A percentile compares a stretch with the other conserved stretches of the same genome.
Evolutionary conservation across 2,888 invertebrate species (phyloP).

Genomic region (Syrista parreyssii): DNA sequence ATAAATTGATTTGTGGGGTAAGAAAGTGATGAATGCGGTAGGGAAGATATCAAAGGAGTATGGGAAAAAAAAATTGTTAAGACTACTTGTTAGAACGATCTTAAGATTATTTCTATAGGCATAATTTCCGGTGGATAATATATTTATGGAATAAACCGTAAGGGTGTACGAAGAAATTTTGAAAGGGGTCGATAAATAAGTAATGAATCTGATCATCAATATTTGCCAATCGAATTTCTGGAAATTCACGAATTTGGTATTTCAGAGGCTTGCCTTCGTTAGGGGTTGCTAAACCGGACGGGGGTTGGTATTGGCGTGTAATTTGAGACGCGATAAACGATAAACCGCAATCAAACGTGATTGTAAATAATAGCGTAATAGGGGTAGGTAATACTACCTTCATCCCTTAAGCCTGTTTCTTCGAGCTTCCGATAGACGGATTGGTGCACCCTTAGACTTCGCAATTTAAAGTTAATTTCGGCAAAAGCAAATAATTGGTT

Average conservation of each 20-base stretch:
- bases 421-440: neutral
- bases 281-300: neutral
- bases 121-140: neutral
- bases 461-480: conserved; percentile 60
- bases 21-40: neutral
- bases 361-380: conserved; percentile 29
- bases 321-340: conserved; percentile 27
- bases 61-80: neutral
- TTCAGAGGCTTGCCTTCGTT: neutral
- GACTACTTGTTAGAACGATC: neutral
- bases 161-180: neutral
- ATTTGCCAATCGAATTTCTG: neutral
- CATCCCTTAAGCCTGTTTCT: conserved; percentile 12
- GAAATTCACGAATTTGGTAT: neutral
- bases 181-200: neutral
- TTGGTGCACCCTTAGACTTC: conserved; percentile 9
- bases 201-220: neutral
- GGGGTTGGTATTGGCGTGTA: conserved; percentile 7
- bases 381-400: neutral
- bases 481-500: conserved; percentile 60
- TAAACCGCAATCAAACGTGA: conserved; percentile 34
- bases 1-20: neutral
- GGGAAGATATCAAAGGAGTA: neutral
- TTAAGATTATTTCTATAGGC: neutral
- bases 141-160: neutral